These are phyloP conservation scores for Podarcis muralis DNA, from an alignment of 2,113 vertebrate genomes.

Conservation along the genomic window DNA sequence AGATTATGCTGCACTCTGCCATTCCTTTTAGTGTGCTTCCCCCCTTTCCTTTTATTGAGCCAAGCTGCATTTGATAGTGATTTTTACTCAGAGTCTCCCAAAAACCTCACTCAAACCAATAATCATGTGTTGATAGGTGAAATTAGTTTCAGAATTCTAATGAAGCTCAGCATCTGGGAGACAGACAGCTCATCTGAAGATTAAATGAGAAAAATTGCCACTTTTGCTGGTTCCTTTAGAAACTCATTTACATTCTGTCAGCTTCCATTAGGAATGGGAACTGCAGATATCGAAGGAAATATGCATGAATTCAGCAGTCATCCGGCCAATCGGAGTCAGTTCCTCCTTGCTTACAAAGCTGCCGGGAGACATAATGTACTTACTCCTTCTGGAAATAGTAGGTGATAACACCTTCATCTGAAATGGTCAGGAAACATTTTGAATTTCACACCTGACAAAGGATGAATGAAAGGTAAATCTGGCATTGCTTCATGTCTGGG, in stretches of 20 bases:
- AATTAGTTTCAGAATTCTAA: slow-evolving; percentile 83
- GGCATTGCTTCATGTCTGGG: not conserved
- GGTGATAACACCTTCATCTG: slow-evolving; percentile 74
- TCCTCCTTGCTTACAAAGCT: slow-evolving; percentile 76
- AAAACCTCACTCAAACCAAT: slow-evolving; percentile 76
- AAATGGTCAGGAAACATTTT: slow-evolving; percentile 50
- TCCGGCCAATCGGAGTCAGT: slow-evolving; percentile 72
- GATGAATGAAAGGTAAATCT: not conserved
- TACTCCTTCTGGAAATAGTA: slow-evolving; percentile 69
- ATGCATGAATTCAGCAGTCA: slow-evolving; percentile 73
- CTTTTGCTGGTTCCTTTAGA: slow-evolving; percentile 91
- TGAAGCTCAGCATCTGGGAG: slow-evolving; percentile 84
- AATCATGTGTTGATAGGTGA: slow-evolving; percentile 82
- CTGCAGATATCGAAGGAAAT: slow-evolving; percentile 74
- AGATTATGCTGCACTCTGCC: slow-evolving; percentile 64
- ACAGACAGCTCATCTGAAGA: slow-evolving; percentile 88
- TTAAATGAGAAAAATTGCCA: slow-evolving; percentile 96
- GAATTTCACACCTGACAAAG: slow-evolving; percentile 39
- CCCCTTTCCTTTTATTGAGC: slow-evolving; percentile 48
- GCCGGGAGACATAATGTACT: slow-evolving; percentile 72
- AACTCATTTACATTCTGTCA: slow-evolving; percentile 98
- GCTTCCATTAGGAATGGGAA: slow-evolving; percentile 86
- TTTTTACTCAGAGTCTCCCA: slow-evolving; percentile 70
- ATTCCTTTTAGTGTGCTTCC: slow-evolving; percentile 32
- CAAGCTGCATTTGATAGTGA: slow-evolving; percentile 65